These are phyloP conservation scores for Balaenoptera acutorostrata DNA, from an alignment of 2,113 vertebrate genomes.

Conservation along the genomic window DNA sequence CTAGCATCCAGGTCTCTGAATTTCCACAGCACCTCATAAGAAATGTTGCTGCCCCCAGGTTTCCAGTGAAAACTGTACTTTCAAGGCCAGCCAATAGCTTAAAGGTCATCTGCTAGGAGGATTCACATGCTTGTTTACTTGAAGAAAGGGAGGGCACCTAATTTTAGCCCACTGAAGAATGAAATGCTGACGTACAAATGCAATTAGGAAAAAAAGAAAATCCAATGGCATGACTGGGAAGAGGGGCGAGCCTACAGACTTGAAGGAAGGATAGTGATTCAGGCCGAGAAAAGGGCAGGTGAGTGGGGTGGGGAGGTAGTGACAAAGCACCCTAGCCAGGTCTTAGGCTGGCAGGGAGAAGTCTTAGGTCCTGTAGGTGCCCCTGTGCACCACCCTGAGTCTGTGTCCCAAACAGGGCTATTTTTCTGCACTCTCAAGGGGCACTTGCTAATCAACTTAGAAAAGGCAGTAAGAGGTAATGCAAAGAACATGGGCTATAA, in stretches of 20 bases:
- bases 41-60: background rate
- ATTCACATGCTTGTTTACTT: slow-evolving; percentile 32
- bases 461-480: background rate
- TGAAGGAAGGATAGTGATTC: background rate
- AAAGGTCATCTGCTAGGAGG: slow-evolving; percentile 21
- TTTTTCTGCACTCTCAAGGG: background rate
- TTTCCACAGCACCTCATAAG: background rate
- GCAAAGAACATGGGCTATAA: background rate
- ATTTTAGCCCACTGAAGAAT: slow-evolving; percentile 12
- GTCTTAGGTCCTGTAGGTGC: background rate
- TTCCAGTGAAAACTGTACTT: slow-evolving; percentile 11
- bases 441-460: background rate
- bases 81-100: background rate
- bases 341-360: background rate
- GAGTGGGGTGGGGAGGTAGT: background rate
- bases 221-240: background rate
- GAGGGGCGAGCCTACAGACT: background rate
- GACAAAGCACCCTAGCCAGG: background rate
- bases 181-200: background rate
- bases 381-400: background rate
- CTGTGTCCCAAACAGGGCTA: background rate
- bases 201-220: background rate
- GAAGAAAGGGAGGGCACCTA: background rate
- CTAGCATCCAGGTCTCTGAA: background rate
- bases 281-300: background rate